Base-by-base conservation (phyloP, 2,113 vertebrate species). In the Grammomys surdaster region DNA sequence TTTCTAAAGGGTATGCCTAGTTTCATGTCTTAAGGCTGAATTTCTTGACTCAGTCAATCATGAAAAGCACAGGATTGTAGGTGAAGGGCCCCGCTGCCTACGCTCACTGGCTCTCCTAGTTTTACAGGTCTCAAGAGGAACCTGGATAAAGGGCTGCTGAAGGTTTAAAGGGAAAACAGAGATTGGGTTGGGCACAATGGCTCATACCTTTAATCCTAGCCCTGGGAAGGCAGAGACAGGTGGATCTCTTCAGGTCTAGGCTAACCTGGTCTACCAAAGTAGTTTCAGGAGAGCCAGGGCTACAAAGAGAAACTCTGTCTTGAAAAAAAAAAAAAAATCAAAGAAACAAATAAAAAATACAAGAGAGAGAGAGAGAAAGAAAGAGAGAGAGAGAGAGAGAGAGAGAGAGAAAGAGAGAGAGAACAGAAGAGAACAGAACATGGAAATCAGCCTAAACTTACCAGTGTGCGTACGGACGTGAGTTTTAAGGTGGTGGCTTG, bases 401-500 rank as follows among this genome's bases (percentile, higher is more conserved):
- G 20, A n/a, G 33, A 24, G 10, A 43, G 20, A n/a, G 2, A 20
- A 10, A 77, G 3, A 26, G 11, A 13, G 3, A 10, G 11, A 72
- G 11, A 33, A 40, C 40, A 17, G 5, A 26, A 36, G 12, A 46
- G 33, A 46, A 20, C 78, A 46, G 33, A 46, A 20, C 78, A 75
- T 0, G 46, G 58, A 96, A 93, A 40, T 2, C 17, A 72, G 22
- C 2, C 20, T 31, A 65, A 48, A 97, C 98, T 98, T 98, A 99
- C 99, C 99, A 98, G 99, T 99, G 98, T 99, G 99, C 92, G 99
- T 99, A 95, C 99, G 99, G 97, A 99, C 99, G 5, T 99, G 99
- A 56, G 99, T 99, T 99, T 99, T 99, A 96, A 99, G 99, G 98
- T 99, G 99, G 98, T 99, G 99, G 98, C 99, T 99, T 85, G 99